Base-by-base conservation (phyloP, 2,797 vertebrate genomes). In the Acipenser oxyrinchus region DNA sequence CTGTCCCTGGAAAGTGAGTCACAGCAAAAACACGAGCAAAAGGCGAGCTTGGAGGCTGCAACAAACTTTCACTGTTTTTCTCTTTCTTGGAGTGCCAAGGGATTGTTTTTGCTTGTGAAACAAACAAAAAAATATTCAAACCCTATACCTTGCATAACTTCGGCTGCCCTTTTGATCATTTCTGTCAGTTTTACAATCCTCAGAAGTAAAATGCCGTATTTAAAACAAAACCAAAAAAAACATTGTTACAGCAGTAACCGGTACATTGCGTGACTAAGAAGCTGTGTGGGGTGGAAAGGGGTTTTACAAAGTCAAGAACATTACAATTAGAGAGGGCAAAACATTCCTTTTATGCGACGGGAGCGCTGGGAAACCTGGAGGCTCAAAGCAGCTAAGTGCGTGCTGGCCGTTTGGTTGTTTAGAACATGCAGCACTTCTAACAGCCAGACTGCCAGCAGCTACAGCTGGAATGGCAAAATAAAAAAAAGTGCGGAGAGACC, bases 71-170 rank as follows among this genome's bases (percentile, higher is more conserved):
- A 11, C 18, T 12, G 52, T 13, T 51, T 65, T 5, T 23, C 15
- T 18, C 59, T 51, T 51, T 65, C 50, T 65, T n/a, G 12, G 15
- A 55, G 11, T 59, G 50, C 48, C 68, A 48, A 68, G 63, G 18
- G 68, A 70, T 68, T 68, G 52, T 51, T 68, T 61, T 51, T 23
- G 7, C 65, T 69, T n/a, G 66, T 37, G 65, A 68, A 68, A 6
- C 65, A 69, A 72, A 1, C 57, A 48, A 68, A 48, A 70, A 37
- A 62, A 65, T 15, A 66, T 9, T 4, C 51, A 67, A 63, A 49
- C 8, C 57, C 13, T 66, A 8, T 23, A 60, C 55, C 37, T 49
- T 57, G 37, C 49, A 23, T 50, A 62, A 67, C 55, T 58, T 58
- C 9, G 13, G 55, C 55, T 58, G 9, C 4, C 7, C 55, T 13